These are phyloP conservation scores for Podarcis muralis DNA, from an alignment of 2,113 vertebrate species.

Conservation along the genomic window DNA sequence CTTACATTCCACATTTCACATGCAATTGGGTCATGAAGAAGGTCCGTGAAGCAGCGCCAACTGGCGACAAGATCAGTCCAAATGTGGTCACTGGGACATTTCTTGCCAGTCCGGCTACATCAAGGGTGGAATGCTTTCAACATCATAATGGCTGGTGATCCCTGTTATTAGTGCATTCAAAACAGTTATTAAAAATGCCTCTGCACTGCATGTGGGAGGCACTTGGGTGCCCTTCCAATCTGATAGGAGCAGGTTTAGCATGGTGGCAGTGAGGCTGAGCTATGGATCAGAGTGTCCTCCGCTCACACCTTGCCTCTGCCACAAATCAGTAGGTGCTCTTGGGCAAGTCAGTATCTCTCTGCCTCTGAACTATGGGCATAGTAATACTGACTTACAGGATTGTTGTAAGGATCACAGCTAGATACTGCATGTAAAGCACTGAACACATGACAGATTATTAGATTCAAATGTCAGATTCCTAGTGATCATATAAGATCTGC, in stretches of 20 bases:
- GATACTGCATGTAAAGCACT: background rate
- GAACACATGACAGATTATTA: no score
- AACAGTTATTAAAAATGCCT: constrained; percentile 32
- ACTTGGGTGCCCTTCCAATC: constrained; percentile 19
- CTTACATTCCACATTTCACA: background rate
- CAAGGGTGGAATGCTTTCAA: background rate
- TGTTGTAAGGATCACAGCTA: background rate
- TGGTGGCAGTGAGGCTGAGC: accelerated
- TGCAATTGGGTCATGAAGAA: background rate
- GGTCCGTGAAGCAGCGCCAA: constrained; percentile 3
- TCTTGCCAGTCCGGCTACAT: constrained; percentile 12
- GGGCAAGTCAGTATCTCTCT: no score
- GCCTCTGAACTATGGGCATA: background rate
- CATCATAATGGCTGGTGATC: constrained; percentile 24
- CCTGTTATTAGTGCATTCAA: constrained; percentile 16
- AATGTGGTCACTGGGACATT: constrained; percentile 18
- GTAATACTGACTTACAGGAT: background rate
- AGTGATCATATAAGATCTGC: background rate
- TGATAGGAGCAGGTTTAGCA: constrained; percentile 22
- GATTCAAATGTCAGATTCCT: background rate
- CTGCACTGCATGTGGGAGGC: constrained; percentile 20
- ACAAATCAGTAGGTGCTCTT: no score
- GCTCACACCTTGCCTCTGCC: background rate
- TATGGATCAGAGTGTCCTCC: no score
- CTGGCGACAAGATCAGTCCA: constrained; percentile 40